phyloP scores from a whole-genome alignment of 2,113 vertebrate species.

The Ahaetulla prasina region DNA sequence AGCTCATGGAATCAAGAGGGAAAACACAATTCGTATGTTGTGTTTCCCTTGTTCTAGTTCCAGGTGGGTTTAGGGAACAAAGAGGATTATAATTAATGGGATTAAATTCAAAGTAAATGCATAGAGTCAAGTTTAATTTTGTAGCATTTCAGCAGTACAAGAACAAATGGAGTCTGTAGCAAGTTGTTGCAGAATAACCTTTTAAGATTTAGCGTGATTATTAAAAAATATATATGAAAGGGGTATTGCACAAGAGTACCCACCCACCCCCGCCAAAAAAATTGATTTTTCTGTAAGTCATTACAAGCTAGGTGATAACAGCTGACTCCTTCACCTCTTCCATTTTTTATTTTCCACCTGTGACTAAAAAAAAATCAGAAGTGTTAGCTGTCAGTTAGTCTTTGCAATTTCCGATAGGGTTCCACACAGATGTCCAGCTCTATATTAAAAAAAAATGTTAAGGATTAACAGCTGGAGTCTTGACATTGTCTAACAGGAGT shows the following conservation, averaged over 20 bases:
- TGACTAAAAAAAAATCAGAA: background rate
- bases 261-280: no score
- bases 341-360: background rate
- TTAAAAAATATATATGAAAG: background rate
- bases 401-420: background rate
- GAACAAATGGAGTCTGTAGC: background rate
- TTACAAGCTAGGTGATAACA: background rate
- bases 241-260: background rate
- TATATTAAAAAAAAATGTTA: background rate
- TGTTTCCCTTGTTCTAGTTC: background rate
- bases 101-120: background rate
- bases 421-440: background rate
- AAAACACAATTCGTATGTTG: background rate
- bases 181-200: background rate
- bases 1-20: background rate
- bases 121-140: background rate
- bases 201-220: background rate
- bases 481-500: background rate
- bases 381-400: background rate
- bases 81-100: background rate
- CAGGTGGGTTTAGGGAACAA: background rate
- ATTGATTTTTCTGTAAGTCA: background rate
- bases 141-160: background rate
- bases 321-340: background rate
- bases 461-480: background rate